A percentile compares a stretch with the other conserved stretches of the same genome.
These are phyloP conservation scores for Eumaeus atala DNA, from an alignment of 1,140 invertebrate genomes.

Conservation along the genomic window DNA sequence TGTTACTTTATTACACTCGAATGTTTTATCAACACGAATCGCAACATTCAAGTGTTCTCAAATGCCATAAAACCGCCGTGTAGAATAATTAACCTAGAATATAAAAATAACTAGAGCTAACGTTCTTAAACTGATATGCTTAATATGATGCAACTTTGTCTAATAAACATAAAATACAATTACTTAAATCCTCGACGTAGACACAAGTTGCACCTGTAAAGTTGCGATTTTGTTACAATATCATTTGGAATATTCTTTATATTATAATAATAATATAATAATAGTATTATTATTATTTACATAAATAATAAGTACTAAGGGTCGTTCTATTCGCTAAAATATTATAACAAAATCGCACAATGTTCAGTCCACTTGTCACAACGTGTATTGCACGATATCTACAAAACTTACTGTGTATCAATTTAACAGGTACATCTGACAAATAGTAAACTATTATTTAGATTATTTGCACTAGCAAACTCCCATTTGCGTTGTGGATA, in stretches of 20 bases:
- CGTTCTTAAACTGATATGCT: constrained; percentile 56
- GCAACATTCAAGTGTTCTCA: too few species aligned
- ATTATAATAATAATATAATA: too few species aligned
- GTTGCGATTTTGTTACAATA: constrained; percentile 7
- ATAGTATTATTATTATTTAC: too few species aligned
- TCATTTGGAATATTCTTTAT: not conserved
- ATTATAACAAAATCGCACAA: constrained; percentile 2
- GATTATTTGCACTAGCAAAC: constrained; percentile 10
- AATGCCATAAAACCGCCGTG: not conserved
- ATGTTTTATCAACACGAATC: too few species aligned
- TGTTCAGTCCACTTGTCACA: constrained; percentile 5
- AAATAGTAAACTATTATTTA: constrained; percentile 18
- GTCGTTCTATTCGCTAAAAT: constrained; percentile 16
- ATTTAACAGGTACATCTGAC: constrained; percentile 39
- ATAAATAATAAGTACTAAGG: too few species aligned
- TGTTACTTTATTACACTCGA: too few species aligned
- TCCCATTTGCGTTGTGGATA: not conserved
- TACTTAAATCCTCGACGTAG: constrained; percentile 6
- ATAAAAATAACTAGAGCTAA: constrained; percentile 40
- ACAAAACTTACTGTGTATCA: constrained; percentile 29
- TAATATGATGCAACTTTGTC: constrained; percentile 40
- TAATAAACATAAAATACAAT: constrained; percentile 12
- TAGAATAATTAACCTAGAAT: constrained; percentile 18
- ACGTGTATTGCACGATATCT: constrained; percentile 35
- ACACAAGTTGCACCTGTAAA: constrained; percentile 21